Conservation (phyloP, 2,888 invertebrate species). For the Flabesymbios commensalis region DNA sequence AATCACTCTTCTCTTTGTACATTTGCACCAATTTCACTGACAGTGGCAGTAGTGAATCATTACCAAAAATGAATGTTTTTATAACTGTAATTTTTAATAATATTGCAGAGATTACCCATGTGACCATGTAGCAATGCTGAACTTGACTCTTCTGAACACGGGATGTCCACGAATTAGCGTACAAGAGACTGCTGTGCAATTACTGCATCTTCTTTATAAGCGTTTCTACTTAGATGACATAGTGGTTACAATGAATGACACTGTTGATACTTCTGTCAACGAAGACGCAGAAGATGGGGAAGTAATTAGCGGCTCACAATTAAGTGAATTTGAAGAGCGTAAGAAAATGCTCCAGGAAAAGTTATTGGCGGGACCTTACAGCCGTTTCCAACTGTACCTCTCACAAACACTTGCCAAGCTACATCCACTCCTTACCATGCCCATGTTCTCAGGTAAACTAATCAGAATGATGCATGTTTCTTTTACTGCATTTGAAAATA, state of each 20-base stretch:
- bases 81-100: no score
- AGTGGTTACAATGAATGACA: constrained; percentile 46
- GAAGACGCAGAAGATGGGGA: constrained; percentile 33
- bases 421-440: constrained; percentile 98
- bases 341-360: constrained; percentile 63
- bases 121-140: constrained; percentile 96
- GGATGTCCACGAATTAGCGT: constrained; percentile 89
- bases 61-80: no score
- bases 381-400: constrained; percentile 67
- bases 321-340: background rate
- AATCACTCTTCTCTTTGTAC: no score
- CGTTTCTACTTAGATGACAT: constrained; percentile 80
- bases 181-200: constrained; percentile 91
- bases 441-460: constrained; percentile 90
- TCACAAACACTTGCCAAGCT: constrained; percentile 87
- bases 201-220: constrained; percentile 88
- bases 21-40: no score
- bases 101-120: constrained; percentile 62
- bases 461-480: no score
- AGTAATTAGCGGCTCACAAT: background rate
- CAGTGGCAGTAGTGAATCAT: no score
- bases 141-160: constrained; percentile 93
- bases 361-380: constrained; percentile 74
- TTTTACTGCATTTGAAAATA: background rate
- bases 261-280: constrained; percentile 28